phyloP scores from a whole-genome alignment of 2,888 invertebrate species.

The Stenodera caucasica region DNA sequence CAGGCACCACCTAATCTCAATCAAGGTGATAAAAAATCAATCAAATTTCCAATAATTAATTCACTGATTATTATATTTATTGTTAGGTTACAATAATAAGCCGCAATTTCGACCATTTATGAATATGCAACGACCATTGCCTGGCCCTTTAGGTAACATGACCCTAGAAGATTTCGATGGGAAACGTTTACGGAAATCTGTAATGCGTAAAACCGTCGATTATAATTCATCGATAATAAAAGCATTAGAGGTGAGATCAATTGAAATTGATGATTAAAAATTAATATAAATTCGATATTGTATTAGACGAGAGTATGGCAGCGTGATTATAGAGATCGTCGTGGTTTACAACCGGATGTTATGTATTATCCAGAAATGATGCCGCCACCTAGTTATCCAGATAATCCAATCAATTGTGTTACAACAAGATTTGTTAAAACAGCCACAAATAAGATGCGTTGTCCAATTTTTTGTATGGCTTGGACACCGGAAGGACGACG shows the following conservation, averaged over 20 bases:
- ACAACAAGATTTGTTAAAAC: slow-evolving; percentile 95
- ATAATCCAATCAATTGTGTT: slow-evolving; percentile 96
- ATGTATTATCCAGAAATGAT: slow-evolving; percentile 92
- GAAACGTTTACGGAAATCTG: slow-evolving; percentile 91
- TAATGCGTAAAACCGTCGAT: slow-evolving; percentile 97
- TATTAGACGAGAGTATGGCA: slow-evolving; percentile 90
- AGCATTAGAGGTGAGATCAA: slow-evolving; percentile 74
- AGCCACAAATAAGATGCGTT: slow-evolving; percentile 99
- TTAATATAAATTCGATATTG: too few relatives aligned
- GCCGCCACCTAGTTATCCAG: slow-evolving; percentile 91
- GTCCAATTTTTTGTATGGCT: slow-evolving; percentile 97
- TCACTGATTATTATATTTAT: not conserved
- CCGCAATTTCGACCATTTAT: slow-evolving; percentile 54
- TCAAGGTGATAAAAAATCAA: slow-evolving; percentile 24
- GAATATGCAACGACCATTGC: slow-evolving; percentile 52
- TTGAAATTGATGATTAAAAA: too few relatives aligned
- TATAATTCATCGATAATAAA: slow-evolving; percentile 95
- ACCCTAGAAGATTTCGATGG: slow-evolving; percentile 92
- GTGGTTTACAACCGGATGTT: slow-evolving; percentile 91
- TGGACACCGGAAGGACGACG: slow-evolving; percentile 99
- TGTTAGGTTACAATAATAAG: slow-evolving; percentile 22
- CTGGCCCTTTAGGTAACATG: slow-evolving; percentile 63
- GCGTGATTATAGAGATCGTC: slow-evolving; percentile 84
- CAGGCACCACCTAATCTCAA: slow-evolving; percentile 44
- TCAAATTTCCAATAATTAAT: not conserved